Base-by-base conservation (phyloP, 1,140 invertebrate genomes). In the Eumeta japonica region DNA sequence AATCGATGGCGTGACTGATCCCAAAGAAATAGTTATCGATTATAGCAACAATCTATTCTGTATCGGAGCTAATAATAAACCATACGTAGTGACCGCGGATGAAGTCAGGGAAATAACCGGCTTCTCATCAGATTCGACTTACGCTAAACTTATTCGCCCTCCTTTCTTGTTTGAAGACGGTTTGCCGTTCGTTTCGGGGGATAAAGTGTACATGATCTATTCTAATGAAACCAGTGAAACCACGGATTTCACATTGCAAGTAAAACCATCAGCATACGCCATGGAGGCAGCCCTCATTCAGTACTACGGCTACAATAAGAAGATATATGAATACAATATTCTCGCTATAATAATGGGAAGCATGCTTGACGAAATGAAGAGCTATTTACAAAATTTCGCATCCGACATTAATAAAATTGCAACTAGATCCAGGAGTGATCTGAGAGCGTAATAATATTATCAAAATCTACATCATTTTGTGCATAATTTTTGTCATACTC, bases 301-400 rank as follows among this genome's bases (percentile, higher is more conserved):
- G 20, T 70, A 60, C 30, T 62, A 54, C 16, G 62, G 46, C 10
- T 46, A 48, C 19, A 44, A 66, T 5, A 64, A 62, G 20, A 61
- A 62, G 12, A 61, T 70, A 30, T 70, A 70, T 16, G 55, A 67
- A 41, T 64, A 58, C 33, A 63, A 63, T 15, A 5, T 62, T 1
- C 14, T 61, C 4, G n/a, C 28, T 1, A 28, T 61, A 0, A 4
- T 56, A 3, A 10, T 54, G 3, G 14, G 27, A 1, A 42, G 39
- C 11, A 1, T 49, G 10, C 17, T 52, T 10, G 38, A 43, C 28
- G 51, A 52, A 13, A 10, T 56, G 1, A 54, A 46, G 29, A 17
- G n/a, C n/a, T n/a, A n/a, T n/a, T n/a, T n/a, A n/a, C n/a, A n/a
- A n/a, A n/a, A n/a, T n/a, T n/a, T n/a, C n/a, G n/a, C n/a, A n/a